Evolutionary conservation across 2,797 vertebrate species (phyloP).

Genomic region (Hemitrygon akajei): DNA sequence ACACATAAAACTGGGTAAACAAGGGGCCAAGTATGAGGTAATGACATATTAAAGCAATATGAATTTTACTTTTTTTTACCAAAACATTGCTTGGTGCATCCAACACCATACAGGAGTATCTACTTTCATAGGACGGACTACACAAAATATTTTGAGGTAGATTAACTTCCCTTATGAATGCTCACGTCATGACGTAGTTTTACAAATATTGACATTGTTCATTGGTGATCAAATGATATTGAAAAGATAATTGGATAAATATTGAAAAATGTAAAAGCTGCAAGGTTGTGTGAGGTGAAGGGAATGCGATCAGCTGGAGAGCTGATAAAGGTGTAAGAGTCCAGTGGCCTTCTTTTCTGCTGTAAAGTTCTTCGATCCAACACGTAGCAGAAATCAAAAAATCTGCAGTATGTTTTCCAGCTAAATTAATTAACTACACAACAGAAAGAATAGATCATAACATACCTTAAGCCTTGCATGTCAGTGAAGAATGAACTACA

Average conservation of each 20-base stretch:
- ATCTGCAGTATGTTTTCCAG: background rate
- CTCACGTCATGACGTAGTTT: background rate
- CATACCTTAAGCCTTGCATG: background rate
- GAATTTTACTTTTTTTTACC: background rate
- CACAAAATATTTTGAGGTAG: slow-evolving; percentile 3
- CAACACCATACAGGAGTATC: too few species aligned
- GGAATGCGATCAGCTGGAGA: background rate
- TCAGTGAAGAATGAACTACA: background rate
- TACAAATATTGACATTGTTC: background rate
- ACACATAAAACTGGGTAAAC: too few species aligned
- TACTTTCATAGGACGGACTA: background rate
- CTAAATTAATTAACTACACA: background rate
- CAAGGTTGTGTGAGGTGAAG: background rate
- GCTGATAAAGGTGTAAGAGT: background rate
- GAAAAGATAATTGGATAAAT: background rate
- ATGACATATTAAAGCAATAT: background rate
- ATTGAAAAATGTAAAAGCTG: background rate
- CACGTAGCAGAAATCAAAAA: background rate
- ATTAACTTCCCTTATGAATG: background rate
- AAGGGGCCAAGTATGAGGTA: too few species aligned
- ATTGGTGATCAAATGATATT: background rate
- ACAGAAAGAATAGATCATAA: background rate
- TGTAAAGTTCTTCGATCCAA: background rate
- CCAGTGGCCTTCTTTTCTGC: background rate
- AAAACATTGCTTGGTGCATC: background rate